Evolutionary conservation across 1,140 invertebrate species (phyloP), one percentile per base, ranked within the genome.

Genomic region (Oryctes rhinoceros): DNA sequence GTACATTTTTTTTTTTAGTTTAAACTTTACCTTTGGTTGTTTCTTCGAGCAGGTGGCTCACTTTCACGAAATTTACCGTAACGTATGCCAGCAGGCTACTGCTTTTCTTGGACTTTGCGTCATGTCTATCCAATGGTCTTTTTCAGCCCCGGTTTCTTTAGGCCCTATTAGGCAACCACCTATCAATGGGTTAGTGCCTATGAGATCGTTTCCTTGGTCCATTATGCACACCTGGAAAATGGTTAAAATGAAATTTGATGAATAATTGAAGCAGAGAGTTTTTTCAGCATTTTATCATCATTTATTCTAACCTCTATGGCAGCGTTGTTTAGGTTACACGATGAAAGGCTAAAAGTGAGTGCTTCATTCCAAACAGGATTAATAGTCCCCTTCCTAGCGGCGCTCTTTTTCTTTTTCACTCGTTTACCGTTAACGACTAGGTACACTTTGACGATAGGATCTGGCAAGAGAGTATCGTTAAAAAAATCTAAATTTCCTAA

Each of bases 311-410:
- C 94, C 91, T 96, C 94, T 84, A 96, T 91, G 62, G 93, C 93
- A 81, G 94, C 92, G 82, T 91, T 91, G 53, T 92, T 89, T 3
- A 96, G 88, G 83, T 91, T 91, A 49, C 90, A 89, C 5, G 94
- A 91, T 74, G 94, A 89, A 83, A 97, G 90, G 87, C 96, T 97
- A 87, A 98, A 98, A 13, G 95, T 93, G 82, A 98, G 92, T 4
- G 96, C 96, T 88, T 98, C 96, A 87, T 98, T 98, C 95, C 97
- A 98, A 9, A 97, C 94, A n/a, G 97, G 96, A 89, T 96, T 95
- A 53, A 93, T 91, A 13, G 94, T 96, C 84, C 94, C 93, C 87
- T 96, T 94, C 80, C 95, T 93, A 75, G 96, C 94, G 37, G 95
- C 95, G 85, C 96, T 97, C 91, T 98, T 98, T 88, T 98, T 98